Percentiles rank a stretch among this genome's conserved stretches.
Conservation (phyloP, 2,113 vertebrate species). For the Rostratula benghalensis region DNA sequence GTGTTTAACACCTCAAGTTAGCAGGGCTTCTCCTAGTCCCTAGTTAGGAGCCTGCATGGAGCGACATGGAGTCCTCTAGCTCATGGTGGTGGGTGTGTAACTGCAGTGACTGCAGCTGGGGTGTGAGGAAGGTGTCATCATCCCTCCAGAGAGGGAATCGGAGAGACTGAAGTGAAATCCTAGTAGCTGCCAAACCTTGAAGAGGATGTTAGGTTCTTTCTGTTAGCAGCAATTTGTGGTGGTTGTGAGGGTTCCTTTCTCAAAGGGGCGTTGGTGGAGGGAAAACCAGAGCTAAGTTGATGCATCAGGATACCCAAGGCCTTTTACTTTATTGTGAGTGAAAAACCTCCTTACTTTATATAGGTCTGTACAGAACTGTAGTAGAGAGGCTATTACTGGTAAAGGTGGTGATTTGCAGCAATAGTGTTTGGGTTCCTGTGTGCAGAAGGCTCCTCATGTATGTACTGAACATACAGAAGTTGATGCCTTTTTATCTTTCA, state of each 20-base stretch:
- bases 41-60: neutral
- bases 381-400: neutral
- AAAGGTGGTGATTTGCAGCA: neutral
- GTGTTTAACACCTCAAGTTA: neutral
- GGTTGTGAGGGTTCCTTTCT: neutral
- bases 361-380: neutral
- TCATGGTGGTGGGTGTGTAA: neutral
- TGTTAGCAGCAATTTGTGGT: neutral
- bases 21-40: neutral
- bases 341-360: neutral
- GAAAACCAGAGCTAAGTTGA: neutral
- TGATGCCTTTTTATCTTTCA: neutral
- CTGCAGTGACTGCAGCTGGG: neutral
- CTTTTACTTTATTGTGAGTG: neutral
- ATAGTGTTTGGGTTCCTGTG: neutral
- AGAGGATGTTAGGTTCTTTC: neutral
- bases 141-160: neutral
- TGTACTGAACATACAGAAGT: neutral
- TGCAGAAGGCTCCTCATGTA: neutral
- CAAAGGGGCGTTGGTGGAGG: neutral
- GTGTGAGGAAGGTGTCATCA: neutral
- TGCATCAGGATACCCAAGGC: neutral
- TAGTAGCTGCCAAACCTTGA: neutral
- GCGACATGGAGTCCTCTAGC: neutral
- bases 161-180: neutral